Evolutionary conservation across 2,888 invertebrate species (phyloP), one percentile per base, ranked within the genome.

Genomic region (Limnephilus marmoratus): DNA sequence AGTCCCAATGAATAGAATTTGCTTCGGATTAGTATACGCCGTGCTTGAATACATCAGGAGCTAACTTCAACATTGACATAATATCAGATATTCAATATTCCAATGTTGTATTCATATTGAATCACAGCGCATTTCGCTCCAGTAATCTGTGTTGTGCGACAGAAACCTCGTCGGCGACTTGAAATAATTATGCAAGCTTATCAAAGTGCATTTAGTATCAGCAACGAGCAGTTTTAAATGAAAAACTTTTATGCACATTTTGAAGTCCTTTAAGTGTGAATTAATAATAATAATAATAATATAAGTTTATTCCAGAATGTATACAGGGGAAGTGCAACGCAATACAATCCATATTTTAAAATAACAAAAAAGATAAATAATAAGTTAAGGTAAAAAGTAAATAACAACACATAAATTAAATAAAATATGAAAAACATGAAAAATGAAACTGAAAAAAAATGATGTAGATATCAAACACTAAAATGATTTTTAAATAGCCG

Each of bases 1-100:
- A 18, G 41, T 85, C 37, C n/a, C 13, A 29, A 29, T 86, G 29
- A 45, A 45, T 45, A 45, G 45, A 86, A 45, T 86, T 86, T 24
- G 45, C 45, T 37, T 29, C 24, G n/a, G 45, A 86, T 86, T 86
- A 41, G 86, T 15, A 49, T 86, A 45, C 86, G 45, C 29, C 86
- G 11, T 49, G 45, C 86, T 86, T 86, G 49, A 45, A 86, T 86
- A 45, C 86, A 86, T 86, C 86, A 13, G n/a, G 11, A 86, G 34
- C 86, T 45, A 49, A 86, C 86, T 86, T 45, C 45, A 86, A 86
- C 49, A 86, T 86, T 86, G 86, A 86, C 86, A 86, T 49, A 86
- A 86, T 86, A 49, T 86, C 86, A 86, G 45, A 86, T 86, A 86
- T 86, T 86, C 86, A 86, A 86, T 86, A 86, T 86, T 86, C 86